These are phyloP conservation scores for Paraplagusia blochii DNA, from an alignment of 2,113 vertebrate genomes.

Conservation along the genomic window DNA sequence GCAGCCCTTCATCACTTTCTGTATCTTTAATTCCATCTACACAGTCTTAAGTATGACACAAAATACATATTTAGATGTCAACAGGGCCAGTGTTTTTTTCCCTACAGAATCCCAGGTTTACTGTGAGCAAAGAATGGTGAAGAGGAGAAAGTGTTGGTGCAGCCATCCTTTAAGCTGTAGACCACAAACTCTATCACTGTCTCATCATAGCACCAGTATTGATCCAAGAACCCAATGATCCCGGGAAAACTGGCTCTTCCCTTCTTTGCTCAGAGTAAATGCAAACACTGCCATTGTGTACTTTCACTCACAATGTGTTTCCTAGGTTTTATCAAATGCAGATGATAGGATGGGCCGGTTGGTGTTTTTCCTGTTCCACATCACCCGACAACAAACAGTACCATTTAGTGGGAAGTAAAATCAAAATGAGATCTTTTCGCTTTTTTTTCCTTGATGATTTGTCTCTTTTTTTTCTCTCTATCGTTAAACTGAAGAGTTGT, in stretches of 20 bases:
- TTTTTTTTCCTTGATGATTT: no score
- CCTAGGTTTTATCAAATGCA: slow-evolving; percentile 27
- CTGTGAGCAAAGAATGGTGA: slow-evolving; percentile 1
- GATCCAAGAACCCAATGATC: slow-evolving; percentile 58
- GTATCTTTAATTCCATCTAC: no score
- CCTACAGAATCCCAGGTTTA: no score
- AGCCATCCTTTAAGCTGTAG: slow-evolving; percentile 53
- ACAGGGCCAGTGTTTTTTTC: no score
- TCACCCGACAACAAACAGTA: neutral
- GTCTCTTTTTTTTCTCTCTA: no score
- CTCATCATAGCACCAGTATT: slow-evolving; percentile 64
- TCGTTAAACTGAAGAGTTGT: no score
- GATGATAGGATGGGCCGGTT: slow-evolving; percentile 26
- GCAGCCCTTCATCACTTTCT: no score
- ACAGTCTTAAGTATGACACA: no score
- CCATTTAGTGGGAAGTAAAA: no score
- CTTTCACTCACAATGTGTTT: slow-evolving; percentile 18
- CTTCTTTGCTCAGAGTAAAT: slow-evolving; percentile 41
- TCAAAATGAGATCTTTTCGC: no score
- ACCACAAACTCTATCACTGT: slow-evolving; percentile 68
- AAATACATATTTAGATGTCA: no score
- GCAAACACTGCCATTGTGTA: slow-evolving; percentile 23
- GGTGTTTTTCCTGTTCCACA: slow-evolving; percentile 3
- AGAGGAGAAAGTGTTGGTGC: slow-evolving; percentile 33
- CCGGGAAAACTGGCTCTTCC: slow-evolving; percentile 49